These are phyloP conservation scores for Drosophila fulvimacula DNA, from an alignment of 2,888 invertebrate genomes.

Conservation along the genomic window DNA sequence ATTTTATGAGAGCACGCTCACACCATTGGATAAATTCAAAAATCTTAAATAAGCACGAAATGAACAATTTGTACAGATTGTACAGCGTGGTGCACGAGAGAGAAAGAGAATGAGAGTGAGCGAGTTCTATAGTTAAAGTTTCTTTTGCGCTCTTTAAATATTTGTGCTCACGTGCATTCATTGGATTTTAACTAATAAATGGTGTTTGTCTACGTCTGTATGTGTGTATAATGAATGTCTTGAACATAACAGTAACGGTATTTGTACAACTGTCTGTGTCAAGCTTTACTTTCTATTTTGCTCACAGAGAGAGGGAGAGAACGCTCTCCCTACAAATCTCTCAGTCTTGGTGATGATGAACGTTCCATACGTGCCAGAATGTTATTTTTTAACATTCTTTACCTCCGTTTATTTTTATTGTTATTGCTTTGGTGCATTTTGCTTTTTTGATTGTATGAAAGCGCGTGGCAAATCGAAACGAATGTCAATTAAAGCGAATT, in stretches of 20 bases:
- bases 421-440: conserved; percentile 35
- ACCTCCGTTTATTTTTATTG: conserved; percentile 28
- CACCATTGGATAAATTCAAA: conserved; percentile 28
- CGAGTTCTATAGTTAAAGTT: neutral
- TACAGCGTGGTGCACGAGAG: neutral
- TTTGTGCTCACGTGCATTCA: conserved; percentile 28
- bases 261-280: conserved; percentile 7
- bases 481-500: conserved; percentile 65
- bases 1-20: conserved; percentile 24
- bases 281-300: conserved; percentile 32
- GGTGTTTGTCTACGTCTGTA: neutral
- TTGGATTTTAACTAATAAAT: conserved; percentile 15
- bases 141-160: neutral
- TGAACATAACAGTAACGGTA: conserved; percentile 11
- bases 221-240: neutral
- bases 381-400: conserved; percentile 26
- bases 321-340: too few species aligned
- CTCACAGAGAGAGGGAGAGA: too few species aligned
- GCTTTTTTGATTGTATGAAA: conserved; percentile 23
- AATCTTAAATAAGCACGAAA: conserved; percentile 29
- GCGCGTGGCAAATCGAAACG: conserved; percentile 45
- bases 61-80: conserved; percentile 49
- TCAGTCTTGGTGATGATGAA: too few species aligned
- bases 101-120: neutral
- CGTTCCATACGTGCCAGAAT: conserved; percentile 54